Base-by-base conservation (phyloP, 2,888 invertebrate species). In the Heteropelma amictum region DNA sequence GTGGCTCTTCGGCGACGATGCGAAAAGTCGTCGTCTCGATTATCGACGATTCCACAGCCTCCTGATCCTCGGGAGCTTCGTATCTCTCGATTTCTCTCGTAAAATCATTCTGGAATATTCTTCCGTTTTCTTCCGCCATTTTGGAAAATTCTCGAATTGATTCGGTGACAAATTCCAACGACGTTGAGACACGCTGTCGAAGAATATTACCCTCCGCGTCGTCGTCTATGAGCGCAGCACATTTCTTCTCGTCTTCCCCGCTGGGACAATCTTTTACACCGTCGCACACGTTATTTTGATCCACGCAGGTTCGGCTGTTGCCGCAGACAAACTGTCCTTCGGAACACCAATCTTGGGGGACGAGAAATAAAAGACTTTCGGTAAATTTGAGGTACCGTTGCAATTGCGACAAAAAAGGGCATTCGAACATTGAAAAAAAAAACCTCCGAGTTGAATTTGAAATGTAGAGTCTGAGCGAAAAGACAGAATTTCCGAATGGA, bases 161-260 rank as follows among this genome's bases (percentile, higher is more conserved):
- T 47, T 60, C 67, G 7, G 64, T 49, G 35, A 26, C 42, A 23
- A 54, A 42, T 7, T 74, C 60, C 0, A 33, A 6, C 1, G 45
- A 30, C 12, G 64, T 28, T 5, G 53, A 49, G 19, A 65, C 17
- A 7, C 23, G 35, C 17, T 65, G 53, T n/a, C 38, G 38, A n/a
- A 30, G 53, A 1, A 65, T 49, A 19, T 61, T 69, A 6, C 58
- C 12, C 2, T 67, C 45, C 0, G 56, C 28, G 0, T 85, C 82
- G 12, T 87, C 87, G 7, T 88, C 88, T 63, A 88, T 87, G 7
- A 89, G 56, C 0, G 88, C 88, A 0, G 88, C 94, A 81, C 95
- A 95, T 78, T 93, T 93, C 78, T 92, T 92, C 84, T 95, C 95
- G 83, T 95, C 95, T 81, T 95, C 95, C 0, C 94, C 94, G 26